phyloP scores from a whole-genome alignment of 2,797 vertebrate species.

The Enteromius paludinosus region DNA sequence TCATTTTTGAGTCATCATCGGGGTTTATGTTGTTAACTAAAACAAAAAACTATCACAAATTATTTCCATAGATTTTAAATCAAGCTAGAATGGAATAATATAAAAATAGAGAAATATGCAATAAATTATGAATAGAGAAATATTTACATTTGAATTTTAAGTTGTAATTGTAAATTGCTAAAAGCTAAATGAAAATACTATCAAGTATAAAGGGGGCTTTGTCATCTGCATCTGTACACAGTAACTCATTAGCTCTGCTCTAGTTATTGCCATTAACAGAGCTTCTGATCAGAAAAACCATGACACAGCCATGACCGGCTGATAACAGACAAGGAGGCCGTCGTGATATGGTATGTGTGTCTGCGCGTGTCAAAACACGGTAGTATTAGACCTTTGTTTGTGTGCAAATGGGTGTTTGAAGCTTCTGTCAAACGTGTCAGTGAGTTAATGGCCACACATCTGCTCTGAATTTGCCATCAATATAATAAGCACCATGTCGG shows the following conservation, averaged over 20 bases:
- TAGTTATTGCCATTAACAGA: slow-evolving; percentile 2
- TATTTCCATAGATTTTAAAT: neutral
- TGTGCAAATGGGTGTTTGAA: neutral
- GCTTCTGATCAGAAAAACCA: slow-evolving; percentile 25
- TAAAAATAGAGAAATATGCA: neutral
- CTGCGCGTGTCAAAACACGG: slow-evolving; percentile 6
- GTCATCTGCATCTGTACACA: neutral
- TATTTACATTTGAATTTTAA: neutral
- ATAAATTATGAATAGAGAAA: neutral
- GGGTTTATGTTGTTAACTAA: neutral
- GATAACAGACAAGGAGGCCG: slow-evolving; percentile 1
- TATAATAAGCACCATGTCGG: slow-evolving; percentile 24
- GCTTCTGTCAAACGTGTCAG: slow-evolving; percentile 22
- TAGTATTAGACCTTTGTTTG: slow-evolving; percentile 14
- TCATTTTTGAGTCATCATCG: neutral
- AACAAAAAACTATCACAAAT: neutral
- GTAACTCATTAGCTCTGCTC: neutral
- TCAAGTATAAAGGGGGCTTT: neutral
- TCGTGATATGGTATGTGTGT: neutral
- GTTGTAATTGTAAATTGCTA: neutral
- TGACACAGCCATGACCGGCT: neutral
- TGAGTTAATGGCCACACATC: slow-evolving; percentile 11
- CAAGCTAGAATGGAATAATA: neutral
- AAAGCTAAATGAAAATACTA: neutral
- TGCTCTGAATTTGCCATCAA: slow-evolving; percentile 14